Base-by-base conservation (phyloP, 2,797 vertebrate species). In the Geotrypetes seraphini region DNA sequence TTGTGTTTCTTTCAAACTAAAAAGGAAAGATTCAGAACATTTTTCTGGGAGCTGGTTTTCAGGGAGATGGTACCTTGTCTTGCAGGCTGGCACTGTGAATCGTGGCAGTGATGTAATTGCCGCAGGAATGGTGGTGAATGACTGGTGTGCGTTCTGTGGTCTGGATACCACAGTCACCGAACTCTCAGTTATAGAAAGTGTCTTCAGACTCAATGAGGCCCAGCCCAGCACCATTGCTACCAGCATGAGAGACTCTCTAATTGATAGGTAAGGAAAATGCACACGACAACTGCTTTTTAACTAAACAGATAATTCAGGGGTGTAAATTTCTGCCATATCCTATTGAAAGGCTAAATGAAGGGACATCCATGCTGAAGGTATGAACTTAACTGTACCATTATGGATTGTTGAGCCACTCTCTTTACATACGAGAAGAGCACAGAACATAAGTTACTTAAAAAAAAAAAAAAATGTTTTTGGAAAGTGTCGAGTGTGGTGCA, bases 61-160 rank as follows among this genome's bases (percentile, higher is more conserved):
- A n/a, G n/a, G n/a, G n/a, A n/a, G n/a, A n/a, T n/a, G n/a, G n/a
- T n/a, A n/a, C n/a, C n/a, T 40, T 27, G 7, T n/a, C 53, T 48
- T 57, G 3, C 58, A 99, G 95, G 91, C 95, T 0, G 96, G 95
- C 3, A 99, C 96, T 0, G 90, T 99, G 55, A 99, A 99, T 50
- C 83, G 92, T 2, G 96, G 95, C 39, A 98, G 94, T 1, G 94
- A 99, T 36, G 92, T 98, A 14, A 89, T 99, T 9, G 92, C 86
- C 0, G 90, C 70, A 0, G 96, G 94, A 6, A 91, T 99, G 94
- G 94, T 97, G 44, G 94, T 95, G 7, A 98, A 99, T 0, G 93
- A 97, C 69, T 99, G 94, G 93, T 92, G 88, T 24, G 92, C 94
- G 16, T 99, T 99, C 79, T 97, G 92, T 6, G 96, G 94, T 3